Percentiles rank a stretch among this genome's conserved stretches.
These are phyloP conservation scores for Lasioglossum figueresi DNA, from an alignment of 2,888 invertebrate genomes.

Conservation along the genomic window DNA sequence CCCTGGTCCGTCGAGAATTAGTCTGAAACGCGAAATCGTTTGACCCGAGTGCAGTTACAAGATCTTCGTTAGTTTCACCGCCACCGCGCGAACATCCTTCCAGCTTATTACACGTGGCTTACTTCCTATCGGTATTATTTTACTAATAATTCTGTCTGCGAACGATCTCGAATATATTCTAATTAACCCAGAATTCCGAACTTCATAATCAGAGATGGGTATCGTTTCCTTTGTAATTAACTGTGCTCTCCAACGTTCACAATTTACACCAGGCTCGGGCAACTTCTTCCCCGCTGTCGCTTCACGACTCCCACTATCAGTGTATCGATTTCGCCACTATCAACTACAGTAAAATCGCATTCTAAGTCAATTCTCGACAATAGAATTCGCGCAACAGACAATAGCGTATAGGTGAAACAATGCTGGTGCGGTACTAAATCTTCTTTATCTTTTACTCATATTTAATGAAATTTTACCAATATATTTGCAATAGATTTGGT, in stretches of 20 bases:
- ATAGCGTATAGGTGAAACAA: no score
- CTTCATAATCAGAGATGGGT: not conserved
- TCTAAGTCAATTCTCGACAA: no score
- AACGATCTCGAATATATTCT: constrained; percentile 1
- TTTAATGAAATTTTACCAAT: no score
- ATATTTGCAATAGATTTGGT: no score
- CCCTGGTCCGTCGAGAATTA: constrained; percentile 52
- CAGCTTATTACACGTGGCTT: constrained; percentile 20
- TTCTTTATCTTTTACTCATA: no score
- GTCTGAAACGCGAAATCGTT: constrained; percentile 37
- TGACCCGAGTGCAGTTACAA: constrained; percentile 17
- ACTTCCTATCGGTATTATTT: constrained; percentile 15
- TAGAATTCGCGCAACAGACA: no score
- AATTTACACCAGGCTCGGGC: not conserved
- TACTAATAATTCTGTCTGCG: constrained; percentile 15
- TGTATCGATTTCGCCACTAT: no score
- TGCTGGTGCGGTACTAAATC: no score
- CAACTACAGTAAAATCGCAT: no score
- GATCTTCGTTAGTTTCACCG: constrained; percentile 47
- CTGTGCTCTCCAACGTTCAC: not conserved
- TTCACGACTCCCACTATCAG: no score
- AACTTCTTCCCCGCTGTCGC: no score
- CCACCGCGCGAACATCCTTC: constrained; percentile 15
- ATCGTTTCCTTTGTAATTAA: not conserved
- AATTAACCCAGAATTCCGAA: not conserved